These are phyloP conservation scores for Streptopelia turtur DNA, from an alignment of 2,797 vertebrate species.

Conservation along the genomic window DNA sequence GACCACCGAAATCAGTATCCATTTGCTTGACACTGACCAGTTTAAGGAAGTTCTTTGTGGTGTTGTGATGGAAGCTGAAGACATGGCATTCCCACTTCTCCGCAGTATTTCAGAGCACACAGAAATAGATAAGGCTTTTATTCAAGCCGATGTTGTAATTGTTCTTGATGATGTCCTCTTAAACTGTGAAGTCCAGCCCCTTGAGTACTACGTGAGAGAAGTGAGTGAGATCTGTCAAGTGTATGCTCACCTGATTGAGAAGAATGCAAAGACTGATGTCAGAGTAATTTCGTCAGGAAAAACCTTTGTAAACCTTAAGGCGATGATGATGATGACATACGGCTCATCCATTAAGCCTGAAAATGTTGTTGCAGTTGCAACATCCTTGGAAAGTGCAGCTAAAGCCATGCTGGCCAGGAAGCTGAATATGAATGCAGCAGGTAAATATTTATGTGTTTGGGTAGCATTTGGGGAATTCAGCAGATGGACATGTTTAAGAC, in stretches of 20 bases:
- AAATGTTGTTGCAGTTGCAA: constrained; percentile 81
- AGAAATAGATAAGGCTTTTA: constrained; percentile 80
- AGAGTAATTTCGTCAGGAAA: constrained; percentile 87
- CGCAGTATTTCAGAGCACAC: constrained; percentile 81
- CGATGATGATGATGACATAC: constrained; percentile 76
- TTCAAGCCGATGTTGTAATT: constrained; percentile 83
- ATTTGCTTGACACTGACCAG: constrained; percentile 81
- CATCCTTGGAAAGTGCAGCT: constrained; percentile 84
- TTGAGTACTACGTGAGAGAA: constrained; percentile 61
- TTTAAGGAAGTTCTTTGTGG: constrained; percentile 65
- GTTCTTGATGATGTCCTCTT: constrained; percentile 83
- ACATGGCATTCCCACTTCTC: constrained; percentile 82
- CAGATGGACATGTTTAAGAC: background rate
- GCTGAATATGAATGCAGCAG: constrained; percentile 77
- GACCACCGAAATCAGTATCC: constrained; percentile 80
- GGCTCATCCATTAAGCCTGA: constrained; percentile 74
- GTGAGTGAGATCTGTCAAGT: constrained; percentile 73
- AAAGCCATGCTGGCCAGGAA: constrained; percentile 83
- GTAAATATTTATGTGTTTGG: constrained; percentile 68
- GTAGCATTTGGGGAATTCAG: background rate
- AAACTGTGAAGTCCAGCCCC: constrained; percentile 18
- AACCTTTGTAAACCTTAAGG: constrained; percentile 84
- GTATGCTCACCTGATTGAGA: constrained; percentile 85
- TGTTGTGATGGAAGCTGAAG: constrained; percentile 79
- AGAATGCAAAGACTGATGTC: constrained; percentile 79